phyloP scores from a whole-genome alignment of 2,797 vertebrate species.

The Helarctos malayanus region DNA sequence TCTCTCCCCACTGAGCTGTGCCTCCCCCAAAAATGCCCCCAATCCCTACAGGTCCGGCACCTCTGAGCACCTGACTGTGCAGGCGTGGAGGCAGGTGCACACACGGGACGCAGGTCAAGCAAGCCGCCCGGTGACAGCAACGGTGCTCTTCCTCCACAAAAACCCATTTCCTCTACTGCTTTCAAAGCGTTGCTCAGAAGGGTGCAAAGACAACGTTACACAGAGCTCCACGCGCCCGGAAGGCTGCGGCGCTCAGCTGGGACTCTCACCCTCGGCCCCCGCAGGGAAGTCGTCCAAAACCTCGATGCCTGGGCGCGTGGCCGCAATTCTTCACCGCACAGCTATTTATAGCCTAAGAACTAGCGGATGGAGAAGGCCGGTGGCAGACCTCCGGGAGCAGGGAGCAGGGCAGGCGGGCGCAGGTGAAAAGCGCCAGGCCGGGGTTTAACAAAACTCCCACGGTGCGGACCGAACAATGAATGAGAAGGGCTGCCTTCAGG shows the following conservation, averaged over 20 bases:
- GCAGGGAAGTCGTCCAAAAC: background rate
- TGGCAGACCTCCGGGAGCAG: background rate
- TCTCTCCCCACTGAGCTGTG: background rate
- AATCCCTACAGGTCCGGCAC: background rate
- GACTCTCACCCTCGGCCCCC: background rate
- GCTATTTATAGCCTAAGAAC: background rate
- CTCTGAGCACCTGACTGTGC: accelerated
- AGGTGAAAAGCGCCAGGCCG: background rate
- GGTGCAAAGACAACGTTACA: background rate
- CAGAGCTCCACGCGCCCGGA: background rate
- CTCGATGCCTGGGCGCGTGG: background rate
- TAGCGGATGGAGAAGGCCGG: background rate
- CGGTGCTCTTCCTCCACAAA: background rate
- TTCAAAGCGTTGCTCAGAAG: background rate
- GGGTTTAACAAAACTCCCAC: background rate
- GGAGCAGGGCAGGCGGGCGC: accelerated
- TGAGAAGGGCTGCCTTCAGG: background rate
- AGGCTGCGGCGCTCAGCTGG: background rate
- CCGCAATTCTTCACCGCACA: background rate
- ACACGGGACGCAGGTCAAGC: accelerated
- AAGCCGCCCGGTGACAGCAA: accelerated
- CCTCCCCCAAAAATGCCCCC: background rate
- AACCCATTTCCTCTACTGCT: background rate
- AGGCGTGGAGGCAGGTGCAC: accelerated
- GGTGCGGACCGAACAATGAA: accelerated